These are phyloP conservation scores for Yponomeuta malinellus DNA, from an alignment of 2,888 invertebrate species.

Conservation along the genomic window DNA sequence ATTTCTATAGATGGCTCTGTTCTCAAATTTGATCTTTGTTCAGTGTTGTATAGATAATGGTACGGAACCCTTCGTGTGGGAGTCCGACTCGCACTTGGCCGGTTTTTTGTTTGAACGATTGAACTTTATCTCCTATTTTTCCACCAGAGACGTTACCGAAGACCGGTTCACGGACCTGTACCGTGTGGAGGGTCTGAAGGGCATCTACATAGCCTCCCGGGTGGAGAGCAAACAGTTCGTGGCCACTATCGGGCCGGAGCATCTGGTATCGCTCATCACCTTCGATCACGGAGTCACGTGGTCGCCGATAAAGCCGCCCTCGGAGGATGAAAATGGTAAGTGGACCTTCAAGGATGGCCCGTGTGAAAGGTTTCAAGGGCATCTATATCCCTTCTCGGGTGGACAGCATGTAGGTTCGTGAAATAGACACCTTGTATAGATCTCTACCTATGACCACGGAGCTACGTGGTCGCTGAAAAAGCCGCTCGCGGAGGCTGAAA, in stretches of 20 bases:
- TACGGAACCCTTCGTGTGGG: too few relatives aligned
- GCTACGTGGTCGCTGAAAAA: background rate
- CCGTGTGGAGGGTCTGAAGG: slow-evolving; percentile 89
- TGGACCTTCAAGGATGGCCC: background rate
- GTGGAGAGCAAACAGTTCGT: slow-evolving; percentile 75
- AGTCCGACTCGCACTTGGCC: too few relatives aligned
- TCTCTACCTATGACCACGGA: background rate
- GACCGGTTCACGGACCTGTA: slow-evolving; percentile 92
- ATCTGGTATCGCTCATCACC: slow-evolving; percentile 86
- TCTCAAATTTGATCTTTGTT: too few relatives aligned
- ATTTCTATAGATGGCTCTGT: too few relatives aligned
- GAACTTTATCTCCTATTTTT: too few relatives aligned
- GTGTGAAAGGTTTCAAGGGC: too few relatives aligned
- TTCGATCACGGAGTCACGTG: slow-evolving; percentile 92
- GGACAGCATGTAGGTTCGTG: too few relatives aligned
- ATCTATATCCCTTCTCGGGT: too few relatives aligned
- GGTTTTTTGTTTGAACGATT: too few relatives aligned
- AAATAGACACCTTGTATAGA: background rate
- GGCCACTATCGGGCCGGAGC: slow-evolving; percentile 80
- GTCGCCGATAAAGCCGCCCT: slow-evolving; percentile 84
- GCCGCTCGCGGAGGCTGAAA: background rate
- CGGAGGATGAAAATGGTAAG: slow-evolving; percentile 75
- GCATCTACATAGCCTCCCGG: slow-evolving; percentile 92
- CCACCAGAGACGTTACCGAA: slow-evolving; percentile 82
- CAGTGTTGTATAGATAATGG: too few relatives aligned